A percentile compares a stretch with the other conserved stretches of the same genome.
Evolutionary conservation across 1,140 invertebrate genomes (phyloP).

Genomic region (Magallana gigas): DNA sequence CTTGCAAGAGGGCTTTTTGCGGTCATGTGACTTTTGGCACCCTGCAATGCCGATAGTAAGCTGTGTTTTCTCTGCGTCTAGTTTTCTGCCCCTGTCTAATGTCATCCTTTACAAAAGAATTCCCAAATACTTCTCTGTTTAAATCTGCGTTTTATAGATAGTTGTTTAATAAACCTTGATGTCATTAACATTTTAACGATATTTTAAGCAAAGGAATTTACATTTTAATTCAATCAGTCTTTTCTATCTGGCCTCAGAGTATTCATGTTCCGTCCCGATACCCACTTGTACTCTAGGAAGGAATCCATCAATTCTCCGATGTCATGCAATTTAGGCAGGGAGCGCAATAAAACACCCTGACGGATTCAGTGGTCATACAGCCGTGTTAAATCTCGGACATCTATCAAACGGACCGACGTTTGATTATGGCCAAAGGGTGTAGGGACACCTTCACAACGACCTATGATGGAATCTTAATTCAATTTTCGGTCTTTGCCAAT

Average conservation of each 20-base stretch:
- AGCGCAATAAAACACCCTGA: conserved; percentile 20
- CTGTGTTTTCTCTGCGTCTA: not conserved
- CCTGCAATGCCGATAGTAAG: no score
- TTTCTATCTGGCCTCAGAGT: not conserved
- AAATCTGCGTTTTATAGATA: conserved; percentile 1
- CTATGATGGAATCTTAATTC: conserved; percentile 38
- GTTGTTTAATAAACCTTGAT: conserved; percentile 20
- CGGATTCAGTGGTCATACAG: conserved; percentile 18
- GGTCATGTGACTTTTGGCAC: not conserved
- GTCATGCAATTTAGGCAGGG: not conserved
- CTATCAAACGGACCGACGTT: conserved; percentile 17
- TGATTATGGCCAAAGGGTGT: conserved; percentile 34
- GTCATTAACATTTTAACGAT: conserved; percentile 6
- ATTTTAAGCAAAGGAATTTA: conserved; percentile 34
- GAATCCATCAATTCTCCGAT: conserved; percentile 21
- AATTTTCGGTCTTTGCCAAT: conserved; percentile 35
- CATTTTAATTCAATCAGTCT: conserved; percentile 28
- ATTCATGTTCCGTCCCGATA: conserved; percentile 19
- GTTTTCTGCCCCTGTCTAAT: not conserved
- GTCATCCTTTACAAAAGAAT: not conserved
- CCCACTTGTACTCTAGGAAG: conserved; percentile 26
- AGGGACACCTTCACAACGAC: conserved; percentile 12
- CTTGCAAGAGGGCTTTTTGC: not conserved
- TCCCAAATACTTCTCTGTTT: not conserved
- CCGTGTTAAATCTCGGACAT: conserved; percentile 24